phyloP scores from a whole-genome alignment of 2,113 vertebrate genomes.

The Trochalopteron elliotii region DNA sequence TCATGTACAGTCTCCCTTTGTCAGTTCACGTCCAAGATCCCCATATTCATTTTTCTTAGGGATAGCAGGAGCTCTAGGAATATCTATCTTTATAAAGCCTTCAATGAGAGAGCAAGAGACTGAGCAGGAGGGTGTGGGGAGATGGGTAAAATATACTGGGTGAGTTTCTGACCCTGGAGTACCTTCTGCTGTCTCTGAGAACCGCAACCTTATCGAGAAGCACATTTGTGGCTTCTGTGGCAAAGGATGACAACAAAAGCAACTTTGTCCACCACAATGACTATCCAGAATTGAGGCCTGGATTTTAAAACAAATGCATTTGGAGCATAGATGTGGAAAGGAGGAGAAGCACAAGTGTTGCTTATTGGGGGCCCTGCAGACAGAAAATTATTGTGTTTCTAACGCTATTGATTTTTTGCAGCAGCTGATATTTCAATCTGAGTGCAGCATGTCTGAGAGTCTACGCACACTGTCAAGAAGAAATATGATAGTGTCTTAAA shows the following conservation, averaged over 20 bases:
- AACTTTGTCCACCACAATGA: constrained; percentile 4
- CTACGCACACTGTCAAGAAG: constrained; percentile 85
- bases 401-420: constrained; percentile 85
- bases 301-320: constrained; percentile 56
- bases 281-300: constrained; percentile 30
- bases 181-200: not conserved
- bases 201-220: constrained; percentile 38
- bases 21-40: not conserved
- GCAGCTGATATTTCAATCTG: constrained; percentile 89
- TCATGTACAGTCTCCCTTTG: not conserved
- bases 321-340: constrained; percentile 42
- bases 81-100: constrained; percentile 28
- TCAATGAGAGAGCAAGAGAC: not conserved
- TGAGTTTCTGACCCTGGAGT: constrained; percentile 9
- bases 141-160: not conserved
- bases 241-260: constrained; percentile 31
- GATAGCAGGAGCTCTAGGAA: not conserved
- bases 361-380: constrained; percentile 75
- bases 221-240: constrained; percentile 47
- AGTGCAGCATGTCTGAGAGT: constrained; percentile 84
- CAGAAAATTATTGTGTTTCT: constrained; percentile 83
- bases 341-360: constrained; percentile 58
- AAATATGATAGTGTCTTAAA: constrained; percentile 91
- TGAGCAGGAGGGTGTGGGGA: not conserved
- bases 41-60: constrained; percentile 40